Conservation (phyloP, 2,888 invertebrate genomes). For the Drosophila anomalata region DNA sequence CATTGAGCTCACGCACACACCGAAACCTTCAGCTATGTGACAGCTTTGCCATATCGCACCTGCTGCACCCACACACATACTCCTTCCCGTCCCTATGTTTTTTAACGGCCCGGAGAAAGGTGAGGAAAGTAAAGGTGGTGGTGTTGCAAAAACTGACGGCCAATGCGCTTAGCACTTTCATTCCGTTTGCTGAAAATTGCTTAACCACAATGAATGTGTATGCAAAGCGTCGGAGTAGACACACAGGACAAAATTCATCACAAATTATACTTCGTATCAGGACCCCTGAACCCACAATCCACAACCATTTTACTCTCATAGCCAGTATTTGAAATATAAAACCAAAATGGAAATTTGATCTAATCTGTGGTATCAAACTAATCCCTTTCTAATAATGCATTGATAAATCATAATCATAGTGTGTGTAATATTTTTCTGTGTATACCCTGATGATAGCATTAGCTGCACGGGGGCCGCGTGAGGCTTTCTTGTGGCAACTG, state of each 20-base stretch:
- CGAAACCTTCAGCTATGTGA: constrained; percentile 44
- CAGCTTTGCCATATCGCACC: constrained; percentile 72
- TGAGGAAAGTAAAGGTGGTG: neutral
- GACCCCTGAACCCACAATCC: no score
- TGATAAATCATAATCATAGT: no score
- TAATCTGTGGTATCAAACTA: no score
- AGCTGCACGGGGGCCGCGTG: constrained; percentile 54
- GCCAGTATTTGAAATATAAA: neutral
- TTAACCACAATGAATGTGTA: constrained; percentile 70
- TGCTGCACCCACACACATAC: constrained; percentile 54
- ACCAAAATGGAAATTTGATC: no score
- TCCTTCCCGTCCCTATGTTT: neutral
- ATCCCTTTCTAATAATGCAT: no score
- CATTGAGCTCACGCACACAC: constrained; percentile 21
- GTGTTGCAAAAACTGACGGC: constrained; percentile 51
- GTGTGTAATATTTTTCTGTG: neutral
- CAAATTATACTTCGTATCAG: neutral
- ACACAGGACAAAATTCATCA: neutral
- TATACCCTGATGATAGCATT: constrained; percentile 57
- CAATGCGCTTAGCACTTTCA: constrained; percentile 76
- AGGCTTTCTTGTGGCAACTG: constrained; percentile 52
- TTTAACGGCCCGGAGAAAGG: neutral
- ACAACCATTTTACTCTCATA: no score
- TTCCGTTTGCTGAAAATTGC: constrained; percentile 75
- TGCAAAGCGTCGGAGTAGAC: constrained; percentile 39